Evolutionary conservation across 37 sponge, comb jelly and placozoan genomes (phyloP).

Genomic region (Oscarella lobularis): DNA sequence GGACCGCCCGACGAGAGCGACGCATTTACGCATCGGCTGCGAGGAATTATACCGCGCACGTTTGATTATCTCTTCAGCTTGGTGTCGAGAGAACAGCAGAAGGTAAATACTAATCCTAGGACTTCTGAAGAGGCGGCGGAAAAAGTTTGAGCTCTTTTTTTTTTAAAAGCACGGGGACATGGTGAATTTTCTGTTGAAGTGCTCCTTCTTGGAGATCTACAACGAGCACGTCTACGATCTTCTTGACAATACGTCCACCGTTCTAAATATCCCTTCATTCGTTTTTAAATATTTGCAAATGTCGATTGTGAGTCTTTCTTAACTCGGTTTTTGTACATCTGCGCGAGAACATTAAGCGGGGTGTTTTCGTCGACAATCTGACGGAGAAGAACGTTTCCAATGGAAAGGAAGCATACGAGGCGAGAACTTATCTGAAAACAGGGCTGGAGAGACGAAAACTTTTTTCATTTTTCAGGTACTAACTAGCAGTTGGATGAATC

Average conservation of each 20-base stretch:
- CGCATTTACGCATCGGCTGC: constrained; percentile 46
- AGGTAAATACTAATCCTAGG: constrained; percentile 36
- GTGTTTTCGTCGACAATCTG: constrained; percentile 76
- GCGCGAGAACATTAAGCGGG: constrained; percentile 66
- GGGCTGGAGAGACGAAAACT: too few species aligned
- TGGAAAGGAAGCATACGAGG: constrained; percentile 60
- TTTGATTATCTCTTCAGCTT: constrained; percentile 77
- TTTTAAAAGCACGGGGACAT: constrained; percentile 53
- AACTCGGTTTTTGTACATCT: constrained; percentile 22
- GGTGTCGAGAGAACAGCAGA: constrained; percentile 53
- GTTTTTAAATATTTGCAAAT: too few species aligned
- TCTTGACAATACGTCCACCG: constrained; percentile 45
- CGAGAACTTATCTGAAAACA: too few species aligned
- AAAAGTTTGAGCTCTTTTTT: background rate
- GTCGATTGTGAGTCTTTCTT: background rate
- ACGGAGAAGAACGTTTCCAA: constrained; percentile 42
- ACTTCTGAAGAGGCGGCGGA: background rate
- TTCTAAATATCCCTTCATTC: constrained; percentile 19
- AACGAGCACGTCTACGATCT: constrained; percentile 81
- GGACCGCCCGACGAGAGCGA: constrained; percentile 44
- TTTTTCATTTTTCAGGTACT: constrained; percentile 56
- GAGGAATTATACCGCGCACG: constrained; percentile 66
- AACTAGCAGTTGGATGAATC: constrained; percentile 49
- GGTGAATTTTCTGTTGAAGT: constrained; percentile 69
- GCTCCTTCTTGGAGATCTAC: constrained; percentile 81